These are phyloP conservation scores for Andrena cerasifolii DNA, from an alignment of 1,140 invertebrate species.

Conservation along the genomic window DNA sequence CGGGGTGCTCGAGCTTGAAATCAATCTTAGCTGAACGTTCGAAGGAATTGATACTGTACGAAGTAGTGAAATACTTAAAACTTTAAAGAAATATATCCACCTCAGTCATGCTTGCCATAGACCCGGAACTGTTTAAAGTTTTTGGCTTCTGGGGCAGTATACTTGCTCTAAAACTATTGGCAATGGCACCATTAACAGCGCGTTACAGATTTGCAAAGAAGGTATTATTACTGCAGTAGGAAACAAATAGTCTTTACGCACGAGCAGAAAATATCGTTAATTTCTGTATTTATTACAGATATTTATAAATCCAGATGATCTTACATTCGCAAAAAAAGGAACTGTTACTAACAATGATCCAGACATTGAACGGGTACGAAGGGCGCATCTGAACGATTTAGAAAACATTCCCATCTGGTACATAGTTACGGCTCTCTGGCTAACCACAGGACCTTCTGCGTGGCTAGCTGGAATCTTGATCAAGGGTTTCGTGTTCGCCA, in stretches of 20 bases:
- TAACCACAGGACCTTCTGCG: constrained; percentile 83
- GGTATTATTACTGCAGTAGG: constrained; percentile 74
- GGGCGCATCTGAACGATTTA: constrained; percentile 87
- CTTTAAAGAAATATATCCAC: background rate
- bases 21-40: too few relatives aligned
- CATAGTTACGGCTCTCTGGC: constrained; percentile 84
- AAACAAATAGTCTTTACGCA: background rate
- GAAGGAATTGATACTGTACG: too few relatives aligned
- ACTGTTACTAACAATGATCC: constrained; percentile 82
- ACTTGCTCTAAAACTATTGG: constrained; percentile 85
- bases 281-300: constrained; percentile 77
- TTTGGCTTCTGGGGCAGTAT: constrained; percentile 84
- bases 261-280: background rate
- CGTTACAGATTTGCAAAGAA: constrained; percentile 83
- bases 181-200: constrained; percentile 83
- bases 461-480: constrained; percentile 84
- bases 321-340: constrained; percentile 58
- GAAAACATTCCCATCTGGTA: constrained; percentile 88
- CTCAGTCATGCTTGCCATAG: background rate
- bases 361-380: constrained; percentile 84
- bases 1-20: too few relatives aligned
- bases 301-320: constrained; percentile 85
- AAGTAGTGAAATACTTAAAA: too few relatives aligned
- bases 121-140: constrained; percentile 71
- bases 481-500: constrained; percentile 83